Conservation (phyloP, 2,888 invertebrate genomes). For the Abrostola triplasia region DNA sequence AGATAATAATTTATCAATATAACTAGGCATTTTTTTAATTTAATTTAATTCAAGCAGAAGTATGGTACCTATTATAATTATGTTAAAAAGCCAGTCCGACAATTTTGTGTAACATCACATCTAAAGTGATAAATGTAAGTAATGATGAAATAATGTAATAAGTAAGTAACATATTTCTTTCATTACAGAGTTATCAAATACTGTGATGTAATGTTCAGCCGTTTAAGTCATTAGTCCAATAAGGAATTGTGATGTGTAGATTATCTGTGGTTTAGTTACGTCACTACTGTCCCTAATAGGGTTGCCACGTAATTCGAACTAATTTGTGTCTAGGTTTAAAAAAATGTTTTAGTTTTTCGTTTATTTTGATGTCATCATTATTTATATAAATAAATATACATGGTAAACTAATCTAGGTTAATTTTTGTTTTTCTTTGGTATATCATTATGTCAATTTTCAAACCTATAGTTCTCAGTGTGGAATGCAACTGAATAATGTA, state of each 20-base stretch:
- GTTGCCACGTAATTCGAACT: not conserved
- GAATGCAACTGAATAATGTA: too few relatives aligned
- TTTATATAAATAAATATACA: too few relatives aligned
- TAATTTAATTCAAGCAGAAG: too few relatives aligned
- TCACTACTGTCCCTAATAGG: not conserved
- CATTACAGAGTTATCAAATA: constrained; percentile 6
- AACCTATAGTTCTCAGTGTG: too few relatives aligned
- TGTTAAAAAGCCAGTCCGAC: too few relatives aligned
- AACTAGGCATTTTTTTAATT: too few relatives aligned
- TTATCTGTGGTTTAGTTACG: constrained; percentile 8
- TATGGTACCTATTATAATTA: too few relatives aligned
- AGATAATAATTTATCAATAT: too few relatives aligned
- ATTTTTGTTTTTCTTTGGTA: too few relatives aligned
- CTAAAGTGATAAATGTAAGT: constrained; percentile 1
- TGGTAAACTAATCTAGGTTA: too few relatives aligned
- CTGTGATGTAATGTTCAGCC: constrained; percentile 6
- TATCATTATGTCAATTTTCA: too few relatives aligned
- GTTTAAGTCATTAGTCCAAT: constrained; percentile 14
- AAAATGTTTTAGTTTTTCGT: not conserved
- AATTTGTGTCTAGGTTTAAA: not conserved
- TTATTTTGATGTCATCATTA: not conserved
- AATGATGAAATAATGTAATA: constrained; percentile 4
- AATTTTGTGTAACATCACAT: too few relatives aligned
- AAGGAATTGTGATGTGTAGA: constrained; percentile 7
- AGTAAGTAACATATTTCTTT: constrained; percentile 4